These are phyloP conservation scores for Mastomys natalensis DNA, from an alignment of 2,113 vertebrate genomes.

Conservation along the genomic window DNA sequence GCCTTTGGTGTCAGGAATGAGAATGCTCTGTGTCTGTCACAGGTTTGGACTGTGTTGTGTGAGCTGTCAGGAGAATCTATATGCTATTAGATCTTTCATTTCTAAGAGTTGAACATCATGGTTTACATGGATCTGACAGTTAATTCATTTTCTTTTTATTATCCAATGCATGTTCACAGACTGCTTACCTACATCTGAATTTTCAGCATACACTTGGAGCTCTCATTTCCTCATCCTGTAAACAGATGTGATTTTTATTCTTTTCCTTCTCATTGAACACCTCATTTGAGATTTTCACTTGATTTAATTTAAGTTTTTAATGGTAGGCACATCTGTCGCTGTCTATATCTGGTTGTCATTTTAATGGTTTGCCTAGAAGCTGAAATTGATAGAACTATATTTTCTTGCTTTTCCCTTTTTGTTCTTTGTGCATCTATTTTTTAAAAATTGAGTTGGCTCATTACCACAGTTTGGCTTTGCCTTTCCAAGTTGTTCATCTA, in stretches of 20 bases:
- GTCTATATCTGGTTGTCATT: conserved; percentile 61
- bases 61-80: background rate
- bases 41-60: background rate
- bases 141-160: background rate
- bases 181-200: conserved; percentile 41
- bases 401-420: conserved; percentile 58
- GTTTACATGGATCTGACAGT: background rate
- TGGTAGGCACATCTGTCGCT: conserved; percentile 61
- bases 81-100: conserved; percentile 26
- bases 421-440: conserved; percentile 15
- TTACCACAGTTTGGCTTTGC: background rate
- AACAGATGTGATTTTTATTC: conserved; percentile 74
- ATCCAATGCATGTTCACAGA: background rate
- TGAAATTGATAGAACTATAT: background rate
- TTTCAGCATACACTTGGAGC: conserved; percentile 52
- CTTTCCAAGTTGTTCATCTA: background rate
- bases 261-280: conserved; percentile 70
- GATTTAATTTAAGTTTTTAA: conserved; percentile 62
- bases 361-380: conserved; percentile 62
- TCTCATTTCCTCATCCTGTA: conserved; percentile 47
- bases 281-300: conserved; percentile 66
- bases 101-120: conserved; percentile 27
- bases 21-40: background rate
- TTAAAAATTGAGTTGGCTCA: background rate
- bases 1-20: background rate